Conservation (phyloP, 2,888 invertebrate species). For the Cosmorhoe ocellata region DNA sequence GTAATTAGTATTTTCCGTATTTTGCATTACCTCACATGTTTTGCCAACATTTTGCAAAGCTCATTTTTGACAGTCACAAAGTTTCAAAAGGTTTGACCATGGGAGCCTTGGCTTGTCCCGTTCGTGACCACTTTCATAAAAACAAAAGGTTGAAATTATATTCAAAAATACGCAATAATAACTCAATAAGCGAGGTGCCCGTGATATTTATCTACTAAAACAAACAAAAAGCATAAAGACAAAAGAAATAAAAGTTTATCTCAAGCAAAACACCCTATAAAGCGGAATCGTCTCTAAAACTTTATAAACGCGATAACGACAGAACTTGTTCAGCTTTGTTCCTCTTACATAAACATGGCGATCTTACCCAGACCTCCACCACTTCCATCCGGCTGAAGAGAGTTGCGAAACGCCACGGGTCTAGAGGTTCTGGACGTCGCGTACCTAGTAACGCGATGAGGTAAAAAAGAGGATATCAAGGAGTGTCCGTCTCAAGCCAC, state of each 20-base stretch:
- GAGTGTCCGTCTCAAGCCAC: constrained; percentile 75
- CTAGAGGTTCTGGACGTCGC: constrained; percentile 58
- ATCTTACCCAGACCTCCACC: constrained; percentile 38
- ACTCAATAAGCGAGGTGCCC: constrained; percentile 12
- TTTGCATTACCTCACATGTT: too few species aligned
- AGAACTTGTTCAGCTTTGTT: constrained; percentile 79
- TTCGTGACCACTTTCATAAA: neutral
- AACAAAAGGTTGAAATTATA: neutral
- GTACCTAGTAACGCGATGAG: constrained; percentile 72
- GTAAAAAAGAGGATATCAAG: constrained; percentile 79
- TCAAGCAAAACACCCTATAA: constrained; percentile 81
- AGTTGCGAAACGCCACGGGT: constrained; percentile 49
- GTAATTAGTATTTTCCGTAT: too few species aligned
- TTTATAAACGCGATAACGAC: constrained; percentile 82
- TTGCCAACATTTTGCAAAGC: too few species aligned
- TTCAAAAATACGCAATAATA: neutral
- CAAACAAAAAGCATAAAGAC: constrained; percentile 64
- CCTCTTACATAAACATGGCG: constrained; percentile 73
- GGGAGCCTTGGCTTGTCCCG: too few species aligned
- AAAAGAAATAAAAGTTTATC: constrained; percentile 78
- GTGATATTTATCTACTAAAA: constrained; percentile 43
- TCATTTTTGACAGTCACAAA: too few species aligned
- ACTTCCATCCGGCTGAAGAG: constrained; percentile 25
- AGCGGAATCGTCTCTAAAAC: constrained; percentile 78
- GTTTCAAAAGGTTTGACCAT: too few species aligned